Evolutionary conservation across 53 echinoderm and acorn worm species (phyloP).

Genomic region (Arbacia lixula): DNA sequence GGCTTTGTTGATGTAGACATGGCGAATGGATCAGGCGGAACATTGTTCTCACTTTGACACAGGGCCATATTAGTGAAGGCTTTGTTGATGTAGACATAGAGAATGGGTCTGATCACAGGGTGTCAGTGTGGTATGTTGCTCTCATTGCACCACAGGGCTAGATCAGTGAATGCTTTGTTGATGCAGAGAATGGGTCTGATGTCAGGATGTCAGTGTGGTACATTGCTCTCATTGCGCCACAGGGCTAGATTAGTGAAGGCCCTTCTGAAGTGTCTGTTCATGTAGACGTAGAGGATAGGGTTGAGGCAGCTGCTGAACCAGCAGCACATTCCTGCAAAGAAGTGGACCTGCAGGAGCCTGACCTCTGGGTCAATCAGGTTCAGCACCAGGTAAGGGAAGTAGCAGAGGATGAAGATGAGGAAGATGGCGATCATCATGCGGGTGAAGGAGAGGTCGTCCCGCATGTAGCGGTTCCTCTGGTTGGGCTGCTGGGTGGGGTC

Average conservation of each 20-base stretch:
- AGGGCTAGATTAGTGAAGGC: slow-evolving; percentile 48
- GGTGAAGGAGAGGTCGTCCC: slow-evolving; percentile 71
- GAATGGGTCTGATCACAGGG: too few species aligned
- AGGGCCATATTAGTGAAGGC: too few species aligned
- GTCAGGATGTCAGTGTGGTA: too few species aligned
- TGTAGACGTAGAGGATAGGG: slow-evolving; percentile 61
- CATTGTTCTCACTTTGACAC: too few species aligned
- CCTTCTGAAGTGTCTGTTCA: slow-evolving; percentile 67
- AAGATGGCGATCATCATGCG: slow-evolving; percentile 75
- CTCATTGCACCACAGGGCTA: slow-evolving; percentile 30
- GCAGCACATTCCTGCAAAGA: slow-evolving; percentile 59
- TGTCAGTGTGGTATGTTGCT: too few species aligned
- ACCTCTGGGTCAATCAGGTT: slow-evolving; percentile 65
- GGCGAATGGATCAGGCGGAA: too few species aligned
- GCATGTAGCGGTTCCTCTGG: not conserved
- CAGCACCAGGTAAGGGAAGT: slow-evolving; percentile 67
- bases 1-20: too few species aligned
- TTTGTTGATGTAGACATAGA: too few species aligned
- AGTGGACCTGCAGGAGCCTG: slow-evolving; percentile 52
- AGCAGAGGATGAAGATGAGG: slow-evolving; percentile 60
- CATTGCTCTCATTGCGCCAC: slow-evolving; percentile 34
- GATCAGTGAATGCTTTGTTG: slow-evolving; percentile 49
- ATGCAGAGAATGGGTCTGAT: too few species aligned
- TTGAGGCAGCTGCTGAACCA: slow-evolving; percentile 76
- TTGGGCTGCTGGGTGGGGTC: not conserved